phyloP scores from a whole-genome alignment of 1,140 invertebrate genomes.

The Drosophila repletoides region DNA sequence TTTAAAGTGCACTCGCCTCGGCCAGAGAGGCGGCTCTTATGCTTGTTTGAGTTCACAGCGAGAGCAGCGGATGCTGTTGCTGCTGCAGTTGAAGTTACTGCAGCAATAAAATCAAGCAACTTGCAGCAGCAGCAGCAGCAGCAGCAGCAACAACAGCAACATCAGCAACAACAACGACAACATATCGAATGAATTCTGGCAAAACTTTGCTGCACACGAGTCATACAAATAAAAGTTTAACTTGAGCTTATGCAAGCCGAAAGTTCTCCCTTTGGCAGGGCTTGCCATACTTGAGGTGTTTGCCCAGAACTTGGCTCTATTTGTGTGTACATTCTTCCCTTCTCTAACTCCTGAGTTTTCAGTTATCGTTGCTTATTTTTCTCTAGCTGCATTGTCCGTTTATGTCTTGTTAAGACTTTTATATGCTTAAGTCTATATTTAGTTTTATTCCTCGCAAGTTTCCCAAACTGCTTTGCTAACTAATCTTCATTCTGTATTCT shows the following conservation, averaged over 20 bases:
- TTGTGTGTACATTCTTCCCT: background rate
- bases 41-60: slow-evolving; percentile 34
- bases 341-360: slow-evolving; percentile 9
- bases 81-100: slow-evolving; percentile 22
- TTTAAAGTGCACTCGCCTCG: slow-evolving; percentile 63
- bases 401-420: slow-evolving; percentile 80
- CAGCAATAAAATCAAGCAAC: slow-evolving; percentile 58
- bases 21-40: slow-evolving; percentile 26
- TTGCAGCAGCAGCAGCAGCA: slow-evolving; percentile 2
- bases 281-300: slow-evolving; percentile 62
- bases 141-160: slow-evolving; percentile 8
- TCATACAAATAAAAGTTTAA: slow-evolving; percentile 75
- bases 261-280: slow-evolving; percentile 47
- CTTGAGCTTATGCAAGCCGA: slow-evolving; percentile 55
- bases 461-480: slow-evolving; percentile 61
- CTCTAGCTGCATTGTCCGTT: slow-evolving; percentile 54
- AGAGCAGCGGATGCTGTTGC: slow-evolving; percentile 20
- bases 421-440: slow-evolving; percentile 70
- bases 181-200: slow-evolving; percentile 27
- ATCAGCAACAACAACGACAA: slow-evolving; percentile 8
- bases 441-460: slow-evolving; percentile 61
- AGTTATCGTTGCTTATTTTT: slow-evolving; percentile 42
- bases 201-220: slow-evolving; percentile 60
- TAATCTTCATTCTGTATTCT: slow-evolving; percentile 50
- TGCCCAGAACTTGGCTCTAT: slow-evolving; percentile 42